phyloP scores from a whole-genome alignment of 2,888 invertebrate species.

The Amaurobius ferox region DNA sequence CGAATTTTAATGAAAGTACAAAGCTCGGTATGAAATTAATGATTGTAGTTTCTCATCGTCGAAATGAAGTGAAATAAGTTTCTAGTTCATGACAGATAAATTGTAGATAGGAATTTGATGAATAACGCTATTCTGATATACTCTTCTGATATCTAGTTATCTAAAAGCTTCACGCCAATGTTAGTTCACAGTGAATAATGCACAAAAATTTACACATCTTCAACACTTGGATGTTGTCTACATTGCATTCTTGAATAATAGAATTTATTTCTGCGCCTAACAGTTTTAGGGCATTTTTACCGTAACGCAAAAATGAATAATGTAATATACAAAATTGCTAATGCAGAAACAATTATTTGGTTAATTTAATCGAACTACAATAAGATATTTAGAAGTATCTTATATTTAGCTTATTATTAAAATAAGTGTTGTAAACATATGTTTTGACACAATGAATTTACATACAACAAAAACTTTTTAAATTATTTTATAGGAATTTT shows the following conservation, averaged over 20 bases:
- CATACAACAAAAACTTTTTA: no score
- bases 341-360: no score
- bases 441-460: no score
- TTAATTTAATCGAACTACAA: no score
- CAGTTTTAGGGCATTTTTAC: no score
- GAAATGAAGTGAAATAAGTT: neutral
- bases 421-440: no score
- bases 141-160: neutral
- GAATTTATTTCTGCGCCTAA: no score
- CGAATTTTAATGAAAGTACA: slow-evolving; percentile 1
- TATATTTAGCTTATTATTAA: no score
- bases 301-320: no score
- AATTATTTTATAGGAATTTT: no score
- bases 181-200: neutral
- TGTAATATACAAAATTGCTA: no score
- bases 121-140: neutral
- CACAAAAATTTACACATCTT: neutral
- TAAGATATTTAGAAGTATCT: no score
- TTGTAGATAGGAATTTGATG: neutral
- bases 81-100: neutral
- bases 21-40: slow-evolving; percentile 3
- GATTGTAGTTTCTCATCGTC: neutral
- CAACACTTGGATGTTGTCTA: neutral
- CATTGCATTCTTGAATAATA: neutral
- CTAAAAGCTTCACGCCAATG: neutral